Evolutionary conservation across 2,113 vertebrate genomes (phyloP), one percentile per base, ranked within the genome.

Genomic region (Gadus macrocephalus): DNA sequence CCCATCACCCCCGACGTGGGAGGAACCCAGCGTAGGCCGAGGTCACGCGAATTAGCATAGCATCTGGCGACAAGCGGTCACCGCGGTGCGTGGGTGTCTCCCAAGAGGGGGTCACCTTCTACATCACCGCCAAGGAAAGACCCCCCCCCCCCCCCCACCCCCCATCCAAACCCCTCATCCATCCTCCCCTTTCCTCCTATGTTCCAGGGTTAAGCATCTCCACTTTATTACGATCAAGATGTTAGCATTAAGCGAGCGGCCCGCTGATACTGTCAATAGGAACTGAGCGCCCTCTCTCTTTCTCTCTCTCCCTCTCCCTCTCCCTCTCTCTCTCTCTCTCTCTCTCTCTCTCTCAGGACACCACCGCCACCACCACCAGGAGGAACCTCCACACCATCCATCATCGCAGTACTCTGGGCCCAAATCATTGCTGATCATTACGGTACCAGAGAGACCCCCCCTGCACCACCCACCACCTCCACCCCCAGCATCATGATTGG

Each of bases 221-320:
- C 86, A 90, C 87, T 91, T 92, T 90, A 92, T 92, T 92, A 91
- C 89, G 89, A 91, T 90, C 90, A 92, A 91, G 89, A 90, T 84
- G 85, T 86, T 88, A 69, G 66, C 64, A 66, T 61, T 86, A 90
- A 85, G 84, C 81, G 79, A 80, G 71, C 72, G 74, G 72, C 73
- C 81, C 70, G 75, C 79, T 78, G 62, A 78, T 25, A 74, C 80
- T 76, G 85, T 88, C 85, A 86, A 89, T 87, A 89, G 83, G 75
- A 73, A 63, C 65, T 15, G 73, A 86, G 85, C 53, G 28, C 65
- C 1, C 56, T 59, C 49, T 62, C 76, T 77, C 64, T 55, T 70
- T 74, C 74, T 64, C 66, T 70, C 65, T 71, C 80, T 76, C 38
- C 12, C 42, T 66, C 64, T 69, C 75, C 85, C 69, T 31, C 28